Conservation (phyloP, 2,113 vertebrate species). For the Bos indicus region DNA sequence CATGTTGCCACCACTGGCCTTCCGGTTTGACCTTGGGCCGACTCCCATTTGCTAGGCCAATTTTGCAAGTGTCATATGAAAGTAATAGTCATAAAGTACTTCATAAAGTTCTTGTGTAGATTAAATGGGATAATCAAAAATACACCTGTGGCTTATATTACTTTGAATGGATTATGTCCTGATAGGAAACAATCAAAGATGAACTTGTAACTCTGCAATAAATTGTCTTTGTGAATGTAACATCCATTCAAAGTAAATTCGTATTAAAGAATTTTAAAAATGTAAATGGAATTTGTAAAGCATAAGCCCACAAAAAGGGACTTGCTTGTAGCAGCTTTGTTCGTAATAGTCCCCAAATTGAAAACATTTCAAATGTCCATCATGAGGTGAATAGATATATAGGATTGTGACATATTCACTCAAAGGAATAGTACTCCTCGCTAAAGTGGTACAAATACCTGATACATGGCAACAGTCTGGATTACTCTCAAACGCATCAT, state of each 20-base stretch:
- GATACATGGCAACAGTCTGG: neutral
- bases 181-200: neutral
- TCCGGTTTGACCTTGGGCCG: neutral
- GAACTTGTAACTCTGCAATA: neutral
- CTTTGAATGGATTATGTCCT: neutral
- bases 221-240: neutral
- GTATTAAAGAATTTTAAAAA: neutral
- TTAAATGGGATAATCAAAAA: neutral
- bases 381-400: neutral
- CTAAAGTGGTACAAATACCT: neutral
- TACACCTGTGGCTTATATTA: neutral
- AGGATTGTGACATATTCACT: neutral
- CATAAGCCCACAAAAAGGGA: neutral
- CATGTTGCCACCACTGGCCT: neutral
- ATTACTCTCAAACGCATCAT: neutral
- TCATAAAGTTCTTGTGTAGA: neutral
- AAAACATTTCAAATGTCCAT: neutral
- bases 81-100: neutral
- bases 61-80: neutral
- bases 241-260: neutral
- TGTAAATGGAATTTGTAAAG: neutral
- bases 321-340: neutral
- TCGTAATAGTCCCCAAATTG: neutral
- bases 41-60: neutral
- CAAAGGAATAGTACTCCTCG: neutral